A percentile compares a stretch with the other conserved stretches of the same genome.
phyloP scores from a whole-genome alignment of 2,888 invertebrate species.

The Crematogaster levior region DNA sequence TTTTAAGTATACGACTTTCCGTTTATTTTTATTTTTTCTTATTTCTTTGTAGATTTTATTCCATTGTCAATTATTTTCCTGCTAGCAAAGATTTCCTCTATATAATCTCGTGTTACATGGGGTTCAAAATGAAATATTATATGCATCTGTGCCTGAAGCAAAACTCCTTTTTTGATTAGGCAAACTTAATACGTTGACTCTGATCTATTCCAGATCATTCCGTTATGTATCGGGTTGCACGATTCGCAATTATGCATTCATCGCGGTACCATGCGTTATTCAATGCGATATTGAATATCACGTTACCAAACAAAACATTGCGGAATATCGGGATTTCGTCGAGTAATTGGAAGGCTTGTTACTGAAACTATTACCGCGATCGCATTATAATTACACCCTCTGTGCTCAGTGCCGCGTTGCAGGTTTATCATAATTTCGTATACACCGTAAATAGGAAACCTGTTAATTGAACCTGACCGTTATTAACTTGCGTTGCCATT shows the following conservation, averaged over 20 bases:
- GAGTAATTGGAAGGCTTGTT: slow-evolving; percentile 63
- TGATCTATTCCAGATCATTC: slow-evolving; percentile 35
- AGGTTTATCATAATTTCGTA: slow-evolving; percentile 54
- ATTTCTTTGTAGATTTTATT: slow-evolving; percentile 9
- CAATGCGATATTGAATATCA: slow-evolving; percentile 67
- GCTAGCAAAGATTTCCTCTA: not conserved
- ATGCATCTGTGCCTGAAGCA: slow-evolving; percentile 20
- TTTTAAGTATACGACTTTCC: not conserved
- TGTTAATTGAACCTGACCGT: slow-evolving; percentile 51
- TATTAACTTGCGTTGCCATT: slow-evolving; percentile 42
- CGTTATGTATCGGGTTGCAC: slow-evolving; percentile 58
- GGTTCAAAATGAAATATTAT: slow-evolving; percentile 18
- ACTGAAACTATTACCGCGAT: slow-evolving; percentile 62
- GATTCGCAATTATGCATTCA: slow-evolving; percentile 67
- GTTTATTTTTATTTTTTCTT: not conserved
- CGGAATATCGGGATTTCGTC: slow-evolving; percentile 51
- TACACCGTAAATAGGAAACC: slow-evolving; percentile 40
- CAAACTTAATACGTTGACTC: slow-evolving; percentile 44
- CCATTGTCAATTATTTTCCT: not conserved
- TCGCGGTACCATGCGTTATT: slow-evolving; percentile 45
- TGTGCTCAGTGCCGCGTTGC: slow-evolving; percentile 34
- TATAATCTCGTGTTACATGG: slow-evolving; percentile 28
- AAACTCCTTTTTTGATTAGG: slow-evolving; percentile 48
- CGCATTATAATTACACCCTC: slow-evolving; percentile 58
- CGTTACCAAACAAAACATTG: slow-evolving; percentile 64